These are phyloP conservation scores for Sebastes jordani DNA, from an alignment of 2,797 vertebrate species.

Conservation along the genomic window DNA sequence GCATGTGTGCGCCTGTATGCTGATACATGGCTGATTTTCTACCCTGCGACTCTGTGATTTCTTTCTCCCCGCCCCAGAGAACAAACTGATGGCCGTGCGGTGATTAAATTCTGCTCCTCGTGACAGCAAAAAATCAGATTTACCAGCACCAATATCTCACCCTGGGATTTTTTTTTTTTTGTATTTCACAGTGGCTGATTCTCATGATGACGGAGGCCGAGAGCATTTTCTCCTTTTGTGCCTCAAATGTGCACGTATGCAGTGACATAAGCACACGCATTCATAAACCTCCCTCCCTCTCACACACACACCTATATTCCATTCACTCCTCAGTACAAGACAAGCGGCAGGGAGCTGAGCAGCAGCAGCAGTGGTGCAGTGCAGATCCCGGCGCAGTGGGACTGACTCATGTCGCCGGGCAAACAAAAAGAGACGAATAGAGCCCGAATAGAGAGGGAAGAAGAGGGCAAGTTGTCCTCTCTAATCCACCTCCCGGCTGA, in stretches of 20 bases:
- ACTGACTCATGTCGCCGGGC: conserved; percentile 71
- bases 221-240: conserved; percentile 23
- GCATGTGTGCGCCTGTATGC: conserved; percentile 28
- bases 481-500: conserved; percentile 66
- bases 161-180: conserved; percentile 8
- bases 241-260: conserved; percentile 3
- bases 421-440: conserved; percentile 63
- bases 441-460: conserved; percentile 28
- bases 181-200: conserved; percentile 35
- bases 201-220: conserved; percentile 18
- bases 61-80: conserved; percentile 43
- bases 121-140: conserved; percentile 58
- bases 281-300: neutral
- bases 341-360: conserved; percentile 61
- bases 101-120: conserved; percentile 59
- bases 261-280: conserved; percentile 33
- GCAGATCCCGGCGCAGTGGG: conserved; percentile 70
- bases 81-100: conserved; percentile 38
- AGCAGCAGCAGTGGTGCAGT: conserved; percentile 72
- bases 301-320: conserved; percentile 8
- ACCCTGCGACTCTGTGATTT: conserved; percentile 50
- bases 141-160: conserved; percentile 44
- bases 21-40: conserved; percentile 62
- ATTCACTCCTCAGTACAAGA: conserved; percentile 45
- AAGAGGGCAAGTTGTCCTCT: conserved; percentile 41